These are phyloP conservation scores for Cantharis lateralis DNA, from an alignment of 2,888 invertebrate species.

Conservation along the genomic window DNA sequence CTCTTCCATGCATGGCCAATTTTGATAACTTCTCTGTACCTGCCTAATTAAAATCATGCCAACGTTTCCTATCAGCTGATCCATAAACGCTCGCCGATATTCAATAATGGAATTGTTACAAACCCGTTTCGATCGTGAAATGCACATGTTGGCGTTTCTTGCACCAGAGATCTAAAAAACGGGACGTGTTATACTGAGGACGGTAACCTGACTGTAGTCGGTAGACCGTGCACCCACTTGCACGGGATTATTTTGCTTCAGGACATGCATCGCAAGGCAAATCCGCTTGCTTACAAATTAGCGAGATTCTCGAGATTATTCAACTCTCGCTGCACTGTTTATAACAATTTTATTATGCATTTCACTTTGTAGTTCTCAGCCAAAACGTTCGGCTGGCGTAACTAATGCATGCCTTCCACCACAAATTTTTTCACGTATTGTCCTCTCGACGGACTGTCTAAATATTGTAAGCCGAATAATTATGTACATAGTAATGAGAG, in stretches of 20 bases:
- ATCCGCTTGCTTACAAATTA: not conserved
- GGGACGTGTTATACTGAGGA: constrained; percentile 23
- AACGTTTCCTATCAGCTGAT: not conserved
- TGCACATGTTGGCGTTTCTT: constrained; percentile 4
- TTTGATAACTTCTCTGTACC: not conserved
- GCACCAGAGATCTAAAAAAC: constrained; percentile 9
- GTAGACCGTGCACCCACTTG: constrained; percentile 31
- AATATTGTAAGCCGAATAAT: not conserved
- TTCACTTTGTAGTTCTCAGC: not conserved
- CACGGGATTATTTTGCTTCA: constrained; percentile 16
- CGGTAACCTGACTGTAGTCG: constrained; percentile 30
- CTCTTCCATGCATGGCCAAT: not conserved
- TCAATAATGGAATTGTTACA: not conserved
- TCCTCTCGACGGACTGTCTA: not conserved
- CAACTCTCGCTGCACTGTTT: not conserved
- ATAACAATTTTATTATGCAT: not conserved
- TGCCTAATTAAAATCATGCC: not conserved
- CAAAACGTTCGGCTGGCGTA: not conserved
- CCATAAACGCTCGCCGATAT: not conserved
- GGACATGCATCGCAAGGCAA: constrained; percentile 17
- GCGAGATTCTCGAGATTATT: not conserved
- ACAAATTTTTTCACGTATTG: not conserved
- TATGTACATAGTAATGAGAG: not conserved
- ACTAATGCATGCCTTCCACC: not conserved
- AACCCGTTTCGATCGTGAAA: not conserved